phyloP scores from a whole-genome alignment of 37 sponge, comb jelly and placozoan species.

The Cliona cf. orientalis region DNA sequence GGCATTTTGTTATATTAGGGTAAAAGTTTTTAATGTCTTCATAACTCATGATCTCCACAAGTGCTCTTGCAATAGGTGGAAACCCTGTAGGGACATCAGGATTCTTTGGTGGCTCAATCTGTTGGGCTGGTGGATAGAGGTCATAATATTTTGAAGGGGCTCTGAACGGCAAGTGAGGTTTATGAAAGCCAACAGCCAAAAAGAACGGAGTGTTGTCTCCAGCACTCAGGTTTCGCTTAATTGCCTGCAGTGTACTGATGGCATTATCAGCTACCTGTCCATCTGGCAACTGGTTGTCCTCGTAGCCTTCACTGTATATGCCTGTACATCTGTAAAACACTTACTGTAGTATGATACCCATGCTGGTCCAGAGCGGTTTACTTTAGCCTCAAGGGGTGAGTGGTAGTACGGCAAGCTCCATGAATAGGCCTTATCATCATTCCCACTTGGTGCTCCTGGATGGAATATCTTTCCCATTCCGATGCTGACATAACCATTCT shows the following conservation, averaged over 20 bases:
- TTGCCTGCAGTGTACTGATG: slow-evolving; percentile 12
- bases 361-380: not conserved
- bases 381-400: too few relatives aligned
- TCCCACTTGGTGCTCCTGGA: slow-evolving; percentile 58
- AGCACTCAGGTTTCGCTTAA: slow-evolving; percentile 9
- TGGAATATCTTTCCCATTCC: slow-evolving; percentile 68
- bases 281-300: slow-evolving; percentile 39
- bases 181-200: slow-evolving; percentile 49
- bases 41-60: too few relatives aligned
- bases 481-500: slow-evolving; percentile 51
- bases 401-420: slow-evolving; percentile 54
- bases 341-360: not conserved
- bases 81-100: slow-evolving; percentile 32
- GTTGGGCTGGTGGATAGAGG: slow-evolving; percentile 30
- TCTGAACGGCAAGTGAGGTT: slow-evolving; percentile 42
- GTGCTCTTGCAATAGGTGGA: slow-evolving; percentile 56
- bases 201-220: slow-evolving; percentile 56
- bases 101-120: slow-evolving; percentile 35
- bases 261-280: slow-evolving; percentile 52
- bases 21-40: too few relatives aligned
- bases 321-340: slow-evolving; percentile 35
- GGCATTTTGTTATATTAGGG: too few relatives aligned
- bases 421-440: slow-evolving; percentile 43
- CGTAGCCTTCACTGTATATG: too few relatives aligned
- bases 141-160: slow-evolving; percentile 28